These are phyloP conservation scores for Halictus rubicundus DNA, from an alignment of 1,140 invertebrate genomes.

Conservation along the genomic window DNA sequence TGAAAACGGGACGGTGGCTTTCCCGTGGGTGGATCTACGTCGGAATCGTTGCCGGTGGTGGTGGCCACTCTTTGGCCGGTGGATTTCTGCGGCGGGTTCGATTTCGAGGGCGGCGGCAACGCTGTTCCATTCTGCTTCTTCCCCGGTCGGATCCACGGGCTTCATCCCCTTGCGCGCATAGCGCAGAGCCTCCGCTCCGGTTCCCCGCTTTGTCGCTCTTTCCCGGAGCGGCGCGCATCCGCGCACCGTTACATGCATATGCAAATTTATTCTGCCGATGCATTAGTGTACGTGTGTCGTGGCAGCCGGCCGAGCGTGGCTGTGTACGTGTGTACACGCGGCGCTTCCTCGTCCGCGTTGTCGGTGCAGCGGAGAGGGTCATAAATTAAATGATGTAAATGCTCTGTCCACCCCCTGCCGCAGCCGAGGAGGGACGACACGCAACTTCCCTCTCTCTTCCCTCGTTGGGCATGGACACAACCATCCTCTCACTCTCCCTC, in stretches of 20 bases:
- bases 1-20: constrained; percentile 13
- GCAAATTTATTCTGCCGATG: constrained; percentile 78
- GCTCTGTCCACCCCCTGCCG: constrained; percentile 78
- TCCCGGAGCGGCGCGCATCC: constrained; percentile 42
- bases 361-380: constrained; percentile 69
- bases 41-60: not conserved
- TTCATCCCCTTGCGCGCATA: too few relatives aligned
- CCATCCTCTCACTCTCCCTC: not conserved
- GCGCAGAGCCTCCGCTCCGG: not conserved
- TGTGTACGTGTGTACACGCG: constrained; percentile 3
- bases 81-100: constrained; percentile 31
- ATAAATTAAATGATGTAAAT: constrained; percentile 82
- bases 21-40: not conserved
- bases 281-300: constrained; percentile 72
- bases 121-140: constrained; percentile 52
- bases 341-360: constrained; percentile 43
- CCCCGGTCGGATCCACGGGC: constrained; percentile 24
- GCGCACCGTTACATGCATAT: constrained; percentile 79
- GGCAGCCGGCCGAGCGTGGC: constrained; percentile 14
- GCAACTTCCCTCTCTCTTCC: constrained; percentile 57
- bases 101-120: constrained; percentile 29
- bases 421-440: constrained; percentile 70
- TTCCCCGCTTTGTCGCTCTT: constrained; percentile 27
- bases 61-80: constrained; percentile 12
- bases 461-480: not conserved